phyloP scores from a whole-genome alignment of 2,888 invertebrate genomes.

The Lamellibrachia columna region DNA sequence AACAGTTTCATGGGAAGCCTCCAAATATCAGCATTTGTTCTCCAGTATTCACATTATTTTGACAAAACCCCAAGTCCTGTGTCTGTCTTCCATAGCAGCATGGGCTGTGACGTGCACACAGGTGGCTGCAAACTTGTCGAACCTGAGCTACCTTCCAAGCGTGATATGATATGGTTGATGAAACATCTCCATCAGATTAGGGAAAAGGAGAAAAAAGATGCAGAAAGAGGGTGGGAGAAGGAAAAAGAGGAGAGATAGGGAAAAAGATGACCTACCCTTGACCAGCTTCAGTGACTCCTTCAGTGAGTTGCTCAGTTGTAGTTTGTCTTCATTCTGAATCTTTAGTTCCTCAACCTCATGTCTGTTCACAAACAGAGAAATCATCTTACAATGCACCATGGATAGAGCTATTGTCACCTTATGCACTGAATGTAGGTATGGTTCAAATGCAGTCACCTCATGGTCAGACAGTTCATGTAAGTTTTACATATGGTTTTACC shows the following conservation, averaged over 20 bases:
- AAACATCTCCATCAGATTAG: neutral
- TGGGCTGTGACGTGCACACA: too few relatives aligned
- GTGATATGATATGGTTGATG: neutral
- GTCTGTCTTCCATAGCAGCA: too few relatives aligned
- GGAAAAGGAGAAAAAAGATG: too few relatives aligned
- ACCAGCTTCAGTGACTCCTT: slow-evolving; percentile 24
- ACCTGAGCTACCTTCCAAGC: too few relatives aligned
- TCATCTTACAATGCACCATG: neutral
- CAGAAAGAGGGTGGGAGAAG: too few relatives aligned
- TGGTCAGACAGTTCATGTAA: neutral
- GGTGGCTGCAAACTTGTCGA: too few relatives aligned
- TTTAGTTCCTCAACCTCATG: slow-evolving; percentile 53
- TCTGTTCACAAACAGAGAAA: slow-evolving; percentile 17
- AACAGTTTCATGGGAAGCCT: too few relatives aligned
- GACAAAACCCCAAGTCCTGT: too few relatives aligned
- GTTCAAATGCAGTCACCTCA: neutral
- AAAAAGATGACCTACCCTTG: slow-evolving; percentile 17
- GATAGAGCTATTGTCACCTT: neutral
- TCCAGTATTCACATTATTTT: too few relatives aligned
- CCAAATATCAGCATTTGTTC: too few relatives aligned
- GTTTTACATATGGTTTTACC: neutral
- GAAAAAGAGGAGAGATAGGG: neutral
- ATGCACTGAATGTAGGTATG: neutral
- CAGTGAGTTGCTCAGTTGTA: slow-evolving; percentile 46
- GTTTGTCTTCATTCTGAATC: slow-evolving; percentile 51